Evolutionary conservation across 1,140 invertebrate species (phyloP), one percentile per base, ranked within the genome.

Genomic region (Temnothorax curvispinosus): DNA sequence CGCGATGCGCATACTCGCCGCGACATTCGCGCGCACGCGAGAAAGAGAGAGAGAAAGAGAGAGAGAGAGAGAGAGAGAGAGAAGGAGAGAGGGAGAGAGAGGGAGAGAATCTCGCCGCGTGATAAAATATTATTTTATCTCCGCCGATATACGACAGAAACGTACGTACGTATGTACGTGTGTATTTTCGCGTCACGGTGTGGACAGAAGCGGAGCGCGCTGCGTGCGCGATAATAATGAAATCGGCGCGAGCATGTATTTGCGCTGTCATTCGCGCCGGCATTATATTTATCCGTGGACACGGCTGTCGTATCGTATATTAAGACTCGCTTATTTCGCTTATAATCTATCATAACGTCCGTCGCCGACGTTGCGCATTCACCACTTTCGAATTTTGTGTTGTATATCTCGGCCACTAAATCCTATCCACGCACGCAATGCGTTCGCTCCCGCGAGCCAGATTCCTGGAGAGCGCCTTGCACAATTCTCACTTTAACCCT

Each of bases 251-350:
- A 65, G 18, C 80, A 69, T 62, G 65, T 87, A 89, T 89, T 89
- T 89, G 78, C 78, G 87, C 56, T 76, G 86, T 76, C 87, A 76
- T 72, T 88, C 88, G 62, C 75, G 50, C 75, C 71, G 80, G 87
- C 52, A 77, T 80, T 85, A 74, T 85, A 88, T 88, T 88, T 88
- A 88, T 75, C 52, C 64, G 56, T 58, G 86, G 78, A 76, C 81
- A 75, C 77, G 78, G 44, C 85, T 80, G 85, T 64, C 87, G 92
- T 89, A 89, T 92, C 89, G 88, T 71, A 84, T 88, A 91, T 93
- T 88, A 93, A 93, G 93, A 92, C 84, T 90, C 90, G 88, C 90
- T 93, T 92, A 91, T 92, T 92, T 90, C 88, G 75, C 88, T 67
- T 75, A 84, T 91, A 92, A 92, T 92, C 90, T 90, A 92, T 91